Conservation (phyloP, 2,888 invertebrate species). For the Timandra comae region DNA sequence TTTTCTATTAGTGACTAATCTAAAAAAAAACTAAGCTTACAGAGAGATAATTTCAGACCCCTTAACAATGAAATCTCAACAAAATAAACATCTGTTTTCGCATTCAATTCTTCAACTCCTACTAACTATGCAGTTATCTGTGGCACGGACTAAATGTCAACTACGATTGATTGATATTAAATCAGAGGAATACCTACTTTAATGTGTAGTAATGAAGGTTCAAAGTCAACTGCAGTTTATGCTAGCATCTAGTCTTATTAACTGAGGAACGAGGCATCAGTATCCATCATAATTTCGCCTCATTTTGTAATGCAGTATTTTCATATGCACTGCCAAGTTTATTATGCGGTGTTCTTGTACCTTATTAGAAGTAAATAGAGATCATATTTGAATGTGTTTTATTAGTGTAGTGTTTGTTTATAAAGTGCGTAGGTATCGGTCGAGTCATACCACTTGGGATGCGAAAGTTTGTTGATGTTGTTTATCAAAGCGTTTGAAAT, state of each 20-base stretch:
- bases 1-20: too few species aligned
- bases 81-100: too few species aligned
- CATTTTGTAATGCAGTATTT: constrained; percentile 69
- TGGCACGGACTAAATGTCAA: constrained; percentile 5
- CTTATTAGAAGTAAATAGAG: too few species aligned
- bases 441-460: constrained; percentile 48
- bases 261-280: constrained; percentile 64
- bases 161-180: constrained; percentile 38
- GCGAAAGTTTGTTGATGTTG: constrained; percentile 15
- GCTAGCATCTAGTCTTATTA: constrained; percentile 62
- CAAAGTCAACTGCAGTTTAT: constrained; percentile 18
- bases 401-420: constrained; percentile 26
- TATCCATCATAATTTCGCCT: constrained; percentile 75
- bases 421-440: constrained; percentile 36
- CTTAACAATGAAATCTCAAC: too few species aligned
- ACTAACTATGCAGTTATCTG: too few species aligned
- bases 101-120: too few species aligned
- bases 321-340: constrained; percentile 47
- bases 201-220: constrained; percentile 5
- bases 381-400: too few species aligned
- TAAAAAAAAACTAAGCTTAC: too few species aligned
- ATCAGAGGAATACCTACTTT: constrained; percentile 24
- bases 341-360: constrained; percentile 19
- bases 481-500: too few species aligned
- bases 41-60: too few species aligned